phyloP scores from a whole-genome alignment of 2,888 invertebrate species.

The Alloplasta piceator region DNA sequence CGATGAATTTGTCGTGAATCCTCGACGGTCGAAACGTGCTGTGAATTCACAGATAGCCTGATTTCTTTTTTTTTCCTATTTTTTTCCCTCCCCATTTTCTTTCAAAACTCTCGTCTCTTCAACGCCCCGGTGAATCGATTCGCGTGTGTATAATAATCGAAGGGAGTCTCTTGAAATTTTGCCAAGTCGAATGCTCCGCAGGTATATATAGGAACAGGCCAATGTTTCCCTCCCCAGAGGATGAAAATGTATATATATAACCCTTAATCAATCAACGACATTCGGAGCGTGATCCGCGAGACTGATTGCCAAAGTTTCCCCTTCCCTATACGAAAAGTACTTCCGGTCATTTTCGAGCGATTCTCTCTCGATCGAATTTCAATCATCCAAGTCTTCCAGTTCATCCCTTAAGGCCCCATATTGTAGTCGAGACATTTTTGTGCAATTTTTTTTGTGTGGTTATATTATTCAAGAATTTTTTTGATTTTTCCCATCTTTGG shows the following conservation, averaged over 20 bases:
- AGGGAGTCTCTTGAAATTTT: conserved; percentile 51
- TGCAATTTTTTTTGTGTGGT: no score
- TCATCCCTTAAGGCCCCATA: background rate
- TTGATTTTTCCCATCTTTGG: no score
- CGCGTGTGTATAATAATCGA: conserved; percentile 60
- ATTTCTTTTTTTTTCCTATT: conserved; percentile 1
- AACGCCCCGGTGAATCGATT: conserved; percentile 51
- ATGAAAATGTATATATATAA: background rate
- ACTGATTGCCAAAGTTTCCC: conserved; percentile 42
- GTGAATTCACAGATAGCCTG: conserved; percentile 48
- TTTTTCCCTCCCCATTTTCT: conserved; percentile 2
- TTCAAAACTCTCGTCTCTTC: conserved; percentile 47
- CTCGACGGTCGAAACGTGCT: conserved; percentile 49
- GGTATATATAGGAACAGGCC: conserved; percentile 6
- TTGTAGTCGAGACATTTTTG: no score
- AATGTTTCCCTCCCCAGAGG: conserved; percentile 23
- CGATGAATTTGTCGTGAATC: conserved; percentile 41
- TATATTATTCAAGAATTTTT: no score
- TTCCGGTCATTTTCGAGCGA: conserved; percentile 41
- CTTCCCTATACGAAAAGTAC: conserved; percentile 25
- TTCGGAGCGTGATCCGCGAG: conserved; percentile 17
- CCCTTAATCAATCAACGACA: conserved; percentile 55
- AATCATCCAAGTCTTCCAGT: conserved; percentile 17
- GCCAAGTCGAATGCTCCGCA: conserved; percentile 67
- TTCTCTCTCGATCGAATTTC: conserved; percentile 31